Evolutionary conservation across 2,888 invertebrate species (phyloP), one percentile per base, ranked within the genome.

Genomic region (Stegophylla sp.): DNA sequence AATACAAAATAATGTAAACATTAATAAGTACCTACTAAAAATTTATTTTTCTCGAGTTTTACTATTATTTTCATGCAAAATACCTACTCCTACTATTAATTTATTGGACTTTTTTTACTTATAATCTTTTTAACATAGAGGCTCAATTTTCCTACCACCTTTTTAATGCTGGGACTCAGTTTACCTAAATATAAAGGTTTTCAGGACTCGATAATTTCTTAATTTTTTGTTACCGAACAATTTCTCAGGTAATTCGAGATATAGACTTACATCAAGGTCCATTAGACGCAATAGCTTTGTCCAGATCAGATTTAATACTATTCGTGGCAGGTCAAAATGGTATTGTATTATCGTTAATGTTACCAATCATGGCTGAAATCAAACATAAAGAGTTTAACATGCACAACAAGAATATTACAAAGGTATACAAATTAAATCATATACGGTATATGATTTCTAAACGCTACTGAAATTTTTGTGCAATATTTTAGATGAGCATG

Each of bases 241-340:
- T 1, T 56, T 56, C 20, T 23, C 20, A 56, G 85, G 87, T 88
- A 76, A 83, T 87, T 56, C 85, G 87, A 81, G 85, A 86, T 67
- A 85, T 88, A 15, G 85, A 86, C 82, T 84, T 87, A 53, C 86
- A 86, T 23, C 87, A 87, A 20, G 84, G 86, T 34, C 86, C 86
- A 2, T 87, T 93, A 66, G 90, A 91, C 83, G 89, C 88, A 66
- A 87, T 94, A 3, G 87, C 90, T 0, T 85, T 96, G 84, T 92
- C 95, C 1, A 91, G 93, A 84, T 92, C 94, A 0, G 94, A 96
- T 84, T 88, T 91, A 83, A 92, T 94, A 89, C 88, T 97, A 84
- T 95, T 97, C 85, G 89, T 93, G 61, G 91, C 92, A n/a, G 94
- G 93, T 10, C 90, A 91, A 20, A 88, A 89, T 83, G 97, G 97